Percentiles rank a stretch among this genome's conserved stretches.
phyloP scores from a whole-genome alignment of 2,797 vertebrate genomes.

The Artibeus lituratus region DNA sequence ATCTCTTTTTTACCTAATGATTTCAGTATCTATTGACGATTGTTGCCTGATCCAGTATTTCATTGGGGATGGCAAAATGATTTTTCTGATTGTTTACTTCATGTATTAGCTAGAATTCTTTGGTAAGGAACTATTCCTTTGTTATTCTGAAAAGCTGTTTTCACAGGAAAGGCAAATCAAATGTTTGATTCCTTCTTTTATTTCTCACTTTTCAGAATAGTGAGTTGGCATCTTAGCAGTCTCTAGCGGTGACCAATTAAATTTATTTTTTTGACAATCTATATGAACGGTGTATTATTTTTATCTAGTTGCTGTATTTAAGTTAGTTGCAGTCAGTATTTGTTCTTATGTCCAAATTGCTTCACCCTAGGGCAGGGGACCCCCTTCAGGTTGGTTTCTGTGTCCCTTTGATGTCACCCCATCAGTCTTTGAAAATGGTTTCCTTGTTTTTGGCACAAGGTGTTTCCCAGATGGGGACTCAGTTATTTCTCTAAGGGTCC shows the following conservation, averaged over 20 bases:
- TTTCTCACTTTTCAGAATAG: conserved; percentile 7
- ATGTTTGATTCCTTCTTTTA: background rate
- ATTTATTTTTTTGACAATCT: background rate
- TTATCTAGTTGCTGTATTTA: conserved; percentile 23
- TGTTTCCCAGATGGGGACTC: background rate
- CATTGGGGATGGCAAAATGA: background rate
- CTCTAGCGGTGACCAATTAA: background rate
- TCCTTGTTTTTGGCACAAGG: background rate
- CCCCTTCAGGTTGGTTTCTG: background rate
- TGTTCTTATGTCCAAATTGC: background rate
- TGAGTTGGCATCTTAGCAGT: background rate
- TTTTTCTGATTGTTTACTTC: background rate
- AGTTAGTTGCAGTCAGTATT: background rate
- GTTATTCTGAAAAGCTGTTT: background rate
- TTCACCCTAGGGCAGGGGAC: background rate
- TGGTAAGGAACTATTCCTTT: background rate
- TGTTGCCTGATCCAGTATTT: background rate
- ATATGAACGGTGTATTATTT: background rate
- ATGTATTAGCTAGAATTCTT: conserved; percentile 27
- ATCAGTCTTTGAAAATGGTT: background rate
- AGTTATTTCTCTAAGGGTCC: background rate
- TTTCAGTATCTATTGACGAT: background rate
- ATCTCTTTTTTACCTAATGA: background rate
- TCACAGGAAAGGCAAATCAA: background rate
- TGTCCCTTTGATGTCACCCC: background rate